These are phyloP conservation scores for Zaprionus camerounensis DNA, from an alignment of 1,140 invertebrate species.

Conservation along the genomic window DNA sequence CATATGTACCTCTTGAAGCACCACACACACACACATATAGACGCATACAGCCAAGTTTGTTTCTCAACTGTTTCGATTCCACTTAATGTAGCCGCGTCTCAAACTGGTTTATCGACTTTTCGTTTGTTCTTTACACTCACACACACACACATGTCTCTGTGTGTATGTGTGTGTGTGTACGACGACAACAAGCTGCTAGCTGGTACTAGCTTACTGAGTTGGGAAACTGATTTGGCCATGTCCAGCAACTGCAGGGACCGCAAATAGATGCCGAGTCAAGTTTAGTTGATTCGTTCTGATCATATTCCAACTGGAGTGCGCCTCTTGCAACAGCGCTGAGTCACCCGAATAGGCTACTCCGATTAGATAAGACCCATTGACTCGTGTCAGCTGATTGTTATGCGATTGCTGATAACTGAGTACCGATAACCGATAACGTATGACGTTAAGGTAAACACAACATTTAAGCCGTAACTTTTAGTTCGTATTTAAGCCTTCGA, in stretches of 20 bases:
- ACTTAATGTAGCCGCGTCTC: conserved; percentile 67
- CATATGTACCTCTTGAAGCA: no score
- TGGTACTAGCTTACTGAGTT: conserved; percentile 16
- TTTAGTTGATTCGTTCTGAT: conserved; percentile 8
- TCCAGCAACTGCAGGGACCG: conserved; percentile 13
- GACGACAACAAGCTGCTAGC: neutral
- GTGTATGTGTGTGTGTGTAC: neutral
- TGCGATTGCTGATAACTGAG: conserved; percentile 9
- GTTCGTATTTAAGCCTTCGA: neutral
- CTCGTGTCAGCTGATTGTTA: conserved; percentile 39
- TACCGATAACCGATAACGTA: neutral
- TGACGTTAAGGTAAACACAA: neutral
- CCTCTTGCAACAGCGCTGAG: conserved; percentile 18
- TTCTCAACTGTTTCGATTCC: conserved; percentile 66
- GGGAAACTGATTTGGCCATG: conserved; percentile 36
- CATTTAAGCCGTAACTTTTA: neutral
- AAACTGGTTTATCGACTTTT: conserved; percentile 76
- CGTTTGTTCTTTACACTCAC: conserved; percentile 53
- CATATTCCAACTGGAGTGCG: neutral
- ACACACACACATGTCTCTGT: conserved; percentile 17
- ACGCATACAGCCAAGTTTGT: conserved; percentile 30
- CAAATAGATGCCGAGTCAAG: conserved; percentile 13
- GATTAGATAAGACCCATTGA: conserved; percentile 41
- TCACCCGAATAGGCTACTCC: conserved; percentile 12
- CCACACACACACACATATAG: neutral